Evolutionary conservation across 1,140 invertebrate species (phyloP).

Genomic region (Dendrolimus kikuchii): DNA sequence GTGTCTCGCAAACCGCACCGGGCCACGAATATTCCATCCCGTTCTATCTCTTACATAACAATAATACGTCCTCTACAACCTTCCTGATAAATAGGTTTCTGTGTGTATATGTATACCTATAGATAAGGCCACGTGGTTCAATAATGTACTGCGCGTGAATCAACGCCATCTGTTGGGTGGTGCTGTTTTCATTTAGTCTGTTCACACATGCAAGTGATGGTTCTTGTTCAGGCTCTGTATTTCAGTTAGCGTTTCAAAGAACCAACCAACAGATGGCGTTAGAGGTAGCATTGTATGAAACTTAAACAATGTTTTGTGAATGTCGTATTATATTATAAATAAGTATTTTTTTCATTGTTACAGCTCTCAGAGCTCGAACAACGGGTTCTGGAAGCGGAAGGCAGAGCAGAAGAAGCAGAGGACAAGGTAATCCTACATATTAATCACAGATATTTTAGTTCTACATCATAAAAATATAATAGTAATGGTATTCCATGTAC

Average conservation of each 20-base stretch:
- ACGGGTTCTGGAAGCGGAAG: constrained; percentile 90
- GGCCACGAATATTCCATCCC: no score
- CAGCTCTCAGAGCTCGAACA: constrained; percentile 94
- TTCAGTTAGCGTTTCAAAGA: constrained; percentile 3
- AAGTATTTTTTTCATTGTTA: constrained; percentile 73
- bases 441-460: neutral
- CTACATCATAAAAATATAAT: no score
- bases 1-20: constrained; percentile 58
- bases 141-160: constrained; percentile 39
- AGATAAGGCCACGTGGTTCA: constrained; percentile 49
- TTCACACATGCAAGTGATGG: constrained; percentile 9
- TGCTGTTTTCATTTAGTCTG: constrained; percentile 17
- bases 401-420: constrained; percentile 90
- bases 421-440: constrained; percentile 81
- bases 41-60: constrained; percentile 65
- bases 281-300: constrained; percentile 7
- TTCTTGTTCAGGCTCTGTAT: constrained; percentile 14
- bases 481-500: no score
- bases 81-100: constrained; percentile 44
- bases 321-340: neutral
- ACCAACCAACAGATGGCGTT: constrained; percentile 22
- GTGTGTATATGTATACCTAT: neutral
- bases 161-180: constrained; percentile 58
- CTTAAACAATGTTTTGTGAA: neutral
- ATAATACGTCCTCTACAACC: constrained; percentile 61